phyloP scores from a whole-genome alignment of 1,140 invertebrate species.

The Drosophila bipectinata region DNA sequence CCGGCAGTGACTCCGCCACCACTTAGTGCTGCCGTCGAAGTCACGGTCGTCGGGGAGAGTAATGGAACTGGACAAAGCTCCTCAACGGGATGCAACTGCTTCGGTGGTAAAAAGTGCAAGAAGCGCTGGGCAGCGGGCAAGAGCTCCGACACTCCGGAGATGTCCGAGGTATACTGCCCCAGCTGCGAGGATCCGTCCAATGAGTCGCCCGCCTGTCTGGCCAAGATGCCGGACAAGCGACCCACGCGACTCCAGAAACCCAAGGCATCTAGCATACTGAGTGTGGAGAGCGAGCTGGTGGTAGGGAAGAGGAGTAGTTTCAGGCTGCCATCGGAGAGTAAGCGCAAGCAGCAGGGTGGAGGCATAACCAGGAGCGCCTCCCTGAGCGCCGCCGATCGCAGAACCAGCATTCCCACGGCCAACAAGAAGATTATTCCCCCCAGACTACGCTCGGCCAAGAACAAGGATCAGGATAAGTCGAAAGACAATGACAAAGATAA shows the following conservation, averaged over 20 bases:
- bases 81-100: constrained; percentile 79
- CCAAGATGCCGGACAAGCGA: constrained; percentile 83
- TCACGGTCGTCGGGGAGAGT: constrained; percentile 63
- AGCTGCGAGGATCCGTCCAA: constrained; percentile 84
- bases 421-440: constrained; percentile 40
- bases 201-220: constrained; percentile 85
- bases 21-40: constrained; percentile 66
- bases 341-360: constrained; percentile 36
- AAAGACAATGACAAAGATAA: constrained; percentile 61
- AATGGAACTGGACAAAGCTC: constrained; percentile 51
- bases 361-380: constrained; percentile 72
- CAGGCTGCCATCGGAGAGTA: constrained; percentile 46
- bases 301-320: constrained; percentile 68
- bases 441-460: constrained; percentile 44
- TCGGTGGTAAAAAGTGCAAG: constrained; percentile 83
- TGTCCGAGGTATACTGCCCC: constrained; percentile 84
- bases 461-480: constrained; percentile 63
- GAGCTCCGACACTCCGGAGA: constrained; percentile 72
- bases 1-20: constrained; percentile 71
- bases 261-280: constrained; percentile 68
- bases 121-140: constrained; percentile 78
- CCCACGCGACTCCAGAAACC: constrained; percentile 74
- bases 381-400: constrained; percentile 70
- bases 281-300: constrained; percentile 81
- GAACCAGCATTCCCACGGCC: constrained; percentile 55